These are phyloP conservation scores for Pongo pygmaeus DNA, from an alignment of 2,113 vertebrate genomes.

Conservation along the genomic window DNA sequence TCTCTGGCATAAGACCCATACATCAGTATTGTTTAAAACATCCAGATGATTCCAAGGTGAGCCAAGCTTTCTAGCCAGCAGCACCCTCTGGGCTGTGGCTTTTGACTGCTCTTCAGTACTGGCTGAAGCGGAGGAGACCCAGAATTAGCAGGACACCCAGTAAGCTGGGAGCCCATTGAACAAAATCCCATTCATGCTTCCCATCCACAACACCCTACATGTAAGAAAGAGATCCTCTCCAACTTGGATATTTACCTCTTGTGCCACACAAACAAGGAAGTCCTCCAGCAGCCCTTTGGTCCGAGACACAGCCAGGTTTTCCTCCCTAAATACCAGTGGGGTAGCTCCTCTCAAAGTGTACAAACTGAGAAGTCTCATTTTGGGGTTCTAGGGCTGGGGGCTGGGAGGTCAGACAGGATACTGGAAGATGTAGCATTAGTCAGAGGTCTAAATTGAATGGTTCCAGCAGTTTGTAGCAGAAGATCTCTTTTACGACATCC, in stretches of 20 bases:
- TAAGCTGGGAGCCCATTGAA: background rate
- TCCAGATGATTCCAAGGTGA: background rate
- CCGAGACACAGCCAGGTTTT: background rate
- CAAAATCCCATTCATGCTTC: background rate
- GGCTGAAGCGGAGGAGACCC: background rate
- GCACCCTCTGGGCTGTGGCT: background rate
- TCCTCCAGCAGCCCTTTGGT: background rate
- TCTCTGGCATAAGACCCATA: background rate
- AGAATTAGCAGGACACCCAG: background rate
- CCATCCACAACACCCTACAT: rapidly evolving
- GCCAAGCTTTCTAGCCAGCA: background rate
- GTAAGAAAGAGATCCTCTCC: background rate
- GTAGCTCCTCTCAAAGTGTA: background rate
- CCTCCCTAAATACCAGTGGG: background rate
- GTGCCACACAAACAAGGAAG: background rate
- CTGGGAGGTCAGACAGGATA: background rate
- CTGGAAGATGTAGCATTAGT: background rate
- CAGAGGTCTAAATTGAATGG: background rate
- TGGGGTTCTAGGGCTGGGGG: rapidly evolving
- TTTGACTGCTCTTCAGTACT: background rate
- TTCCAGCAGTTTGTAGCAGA: background rate
- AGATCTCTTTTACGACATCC: background rate
- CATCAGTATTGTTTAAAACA: background rate
- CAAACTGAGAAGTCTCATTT: background rate
- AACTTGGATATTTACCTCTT: background rate